Conservation (phyloP, 2,888 invertebrate species). For the Isoperla grammatica region DNA sequence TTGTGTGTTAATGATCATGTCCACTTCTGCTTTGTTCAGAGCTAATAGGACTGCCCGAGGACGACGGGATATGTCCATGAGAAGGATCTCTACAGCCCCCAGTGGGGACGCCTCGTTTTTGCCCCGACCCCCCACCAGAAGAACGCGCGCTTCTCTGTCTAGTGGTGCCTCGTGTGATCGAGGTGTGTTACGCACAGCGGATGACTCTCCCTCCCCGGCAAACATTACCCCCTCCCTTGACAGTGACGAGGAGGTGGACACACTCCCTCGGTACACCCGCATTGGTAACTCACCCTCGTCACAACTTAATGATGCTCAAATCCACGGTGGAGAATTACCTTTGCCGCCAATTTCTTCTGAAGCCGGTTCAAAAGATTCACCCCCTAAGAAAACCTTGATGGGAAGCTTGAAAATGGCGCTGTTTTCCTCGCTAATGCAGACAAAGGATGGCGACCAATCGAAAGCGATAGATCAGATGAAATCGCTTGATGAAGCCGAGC, state of each 20-base stretch:
- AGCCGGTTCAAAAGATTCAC: background rate
- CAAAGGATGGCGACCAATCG: too few species aligned
- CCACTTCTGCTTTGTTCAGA: slow-evolving; percentile 10
- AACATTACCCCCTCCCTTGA: slow-evolving; percentile 20
- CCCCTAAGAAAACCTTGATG: slow-evolving; percentile 4
- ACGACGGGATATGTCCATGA: background rate
- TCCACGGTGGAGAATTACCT: background rate
- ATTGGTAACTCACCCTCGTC: background rate
- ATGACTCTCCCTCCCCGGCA: too few species aligned
- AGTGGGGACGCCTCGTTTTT: slow-evolving; percentile 4
- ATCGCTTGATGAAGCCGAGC: too few species aligned
- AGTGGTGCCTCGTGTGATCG: background rate
- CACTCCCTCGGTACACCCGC: background rate
- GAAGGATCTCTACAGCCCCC: slow-evolving; percentile 19
- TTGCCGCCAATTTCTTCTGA: background rate
- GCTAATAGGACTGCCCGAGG: slow-evolving; percentile 2
- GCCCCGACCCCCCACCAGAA: background rate
- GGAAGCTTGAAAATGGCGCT: slow-evolving; percentile 5
- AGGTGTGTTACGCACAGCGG: too few species aligned
- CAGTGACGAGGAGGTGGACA: background rate
- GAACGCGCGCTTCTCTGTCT: background rate
- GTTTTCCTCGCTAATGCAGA: background rate
- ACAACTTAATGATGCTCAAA: background rate
- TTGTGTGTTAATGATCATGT: slow-evolving; percentile 4
- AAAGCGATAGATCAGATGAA: too few species aligned